Percentiles rank a stretch among this genome's conserved stretches.
Evolutionary conservation across 2,888 invertebrate species (phyloP).

Genomic region (Platycnemis pennipes): DNA sequence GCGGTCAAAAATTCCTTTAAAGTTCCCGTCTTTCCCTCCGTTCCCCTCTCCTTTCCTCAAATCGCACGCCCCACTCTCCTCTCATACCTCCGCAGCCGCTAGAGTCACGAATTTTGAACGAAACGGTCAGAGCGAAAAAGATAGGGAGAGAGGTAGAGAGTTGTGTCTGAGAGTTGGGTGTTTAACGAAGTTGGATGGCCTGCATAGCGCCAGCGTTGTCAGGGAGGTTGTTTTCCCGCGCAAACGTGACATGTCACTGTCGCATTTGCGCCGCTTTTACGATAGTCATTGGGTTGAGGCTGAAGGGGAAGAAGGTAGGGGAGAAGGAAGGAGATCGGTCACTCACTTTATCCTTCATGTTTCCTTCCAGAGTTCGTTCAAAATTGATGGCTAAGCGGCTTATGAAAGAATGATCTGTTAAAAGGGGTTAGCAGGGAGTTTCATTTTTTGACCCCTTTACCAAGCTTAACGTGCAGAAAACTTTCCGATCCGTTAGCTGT

Average conservation of each 20-base stretch:
- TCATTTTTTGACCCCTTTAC: constrained; percentile 1
- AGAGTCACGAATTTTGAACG: constrained; percentile 60
- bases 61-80: not conserved
- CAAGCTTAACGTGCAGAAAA: not conserved
- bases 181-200: constrained; percentile 64
- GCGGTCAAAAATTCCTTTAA: constrained; percentile 37
- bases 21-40: constrained; percentile 26
- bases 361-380: not conserved
- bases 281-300: constrained; percentile 20
- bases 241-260: constrained; percentile 61
- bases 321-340: not conserved
- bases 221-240: constrained; percentile 48
- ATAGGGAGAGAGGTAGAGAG: not conserved
- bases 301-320: not conserved
- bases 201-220: constrained; percentile 51
- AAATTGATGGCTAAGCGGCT: constrained; percentile 57
- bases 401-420: constrained; percentile 49
- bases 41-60: not conserved
- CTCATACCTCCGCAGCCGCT: not conserved
- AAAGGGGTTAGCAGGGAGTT: constrained; percentile 34
- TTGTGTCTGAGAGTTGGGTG: not conserved
- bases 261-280: constrained; percentile 41
- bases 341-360: not conserved
- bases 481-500: not conserved
- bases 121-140: constrained; percentile 22